Conservation (phyloP, 1,140 invertebrate species). For the Schlechtendalia chinensis region DNA sequence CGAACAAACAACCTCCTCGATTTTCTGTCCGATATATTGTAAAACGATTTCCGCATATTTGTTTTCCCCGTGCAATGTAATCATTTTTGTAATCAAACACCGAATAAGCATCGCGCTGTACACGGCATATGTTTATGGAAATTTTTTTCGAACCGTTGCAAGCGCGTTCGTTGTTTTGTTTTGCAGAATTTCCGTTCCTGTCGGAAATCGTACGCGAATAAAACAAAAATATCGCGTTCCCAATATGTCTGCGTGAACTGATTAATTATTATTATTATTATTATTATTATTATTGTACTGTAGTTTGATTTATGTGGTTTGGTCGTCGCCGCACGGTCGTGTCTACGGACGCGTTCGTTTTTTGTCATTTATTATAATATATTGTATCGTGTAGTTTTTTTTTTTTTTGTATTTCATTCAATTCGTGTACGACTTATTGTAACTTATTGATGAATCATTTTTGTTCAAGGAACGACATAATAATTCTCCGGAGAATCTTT, state of each 20-base stretch:
- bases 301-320: slow-evolving; percentile 11
- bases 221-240: slow-evolving; percentile 5
- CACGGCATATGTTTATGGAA: too few relatives aligned
- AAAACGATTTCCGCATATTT: too few relatives aligned
- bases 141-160: too few relatives aligned
- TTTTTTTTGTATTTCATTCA: background rate
- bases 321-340: background rate
- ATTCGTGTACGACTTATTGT: background rate
- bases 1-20: too few relatives aligned
- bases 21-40: too few relatives aligned
- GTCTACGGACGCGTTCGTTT: background rate
- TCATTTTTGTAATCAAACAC: too few relatives aligned
- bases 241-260: background rate
- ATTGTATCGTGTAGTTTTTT: background rate
- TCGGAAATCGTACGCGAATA: background rate
- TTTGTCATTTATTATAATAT: slow-evolving; percentile 6
- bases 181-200: too few relatives aligned
- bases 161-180: too few relatives aligned
- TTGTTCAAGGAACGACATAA: background rate
- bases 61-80: too few relatives aligned
- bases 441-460: background rate
- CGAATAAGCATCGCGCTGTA: too few relatives aligned
- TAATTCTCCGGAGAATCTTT: background rate
- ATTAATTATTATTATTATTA: slow-evolving; percentile 26
- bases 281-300: too few relatives aligned